Evolutionary conservation across 2,113 vertebrate species (phyloP).

Genomic region (Cisticola juncidis): DNA sequence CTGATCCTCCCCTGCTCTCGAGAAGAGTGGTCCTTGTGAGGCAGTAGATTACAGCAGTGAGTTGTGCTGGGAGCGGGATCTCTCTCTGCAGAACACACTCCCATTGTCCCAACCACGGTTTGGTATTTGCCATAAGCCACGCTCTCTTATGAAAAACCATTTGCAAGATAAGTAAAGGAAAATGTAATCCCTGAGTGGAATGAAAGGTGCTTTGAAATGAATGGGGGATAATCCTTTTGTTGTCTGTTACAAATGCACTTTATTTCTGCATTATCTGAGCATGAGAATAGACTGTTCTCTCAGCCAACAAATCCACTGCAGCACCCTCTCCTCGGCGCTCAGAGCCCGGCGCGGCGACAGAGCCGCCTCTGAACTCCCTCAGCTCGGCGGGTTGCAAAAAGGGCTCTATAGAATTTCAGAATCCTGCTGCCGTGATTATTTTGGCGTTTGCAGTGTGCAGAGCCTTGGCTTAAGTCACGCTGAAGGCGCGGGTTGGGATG

Average conservation of each 20-base stretch:
- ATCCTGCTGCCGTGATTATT: background rate
- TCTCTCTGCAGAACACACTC: background rate
- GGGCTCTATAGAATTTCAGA: background rate
- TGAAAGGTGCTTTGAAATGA: slow-evolving; percentile 81
- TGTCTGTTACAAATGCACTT: slow-evolving; percentile 78
- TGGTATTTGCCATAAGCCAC: slow-evolving; percentile 69
- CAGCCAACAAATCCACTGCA: slow-evolving; percentile 63
- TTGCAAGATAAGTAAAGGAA: slow-evolving; percentile 82
- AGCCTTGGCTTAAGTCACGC: background rate
- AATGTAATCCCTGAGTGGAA: slow-evolving; percentile 80
- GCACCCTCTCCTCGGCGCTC: slow-evolving; percentile 41
- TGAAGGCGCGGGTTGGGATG: background rate
- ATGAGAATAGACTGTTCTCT: slow-evolving; percentile 61
- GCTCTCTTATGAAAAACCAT: slow-evolving; percentile 68
- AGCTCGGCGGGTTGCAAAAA: background rate
- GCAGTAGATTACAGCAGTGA: slow-evolving; percentile 5
- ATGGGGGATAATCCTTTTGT: slow-evolving; percentile 81
- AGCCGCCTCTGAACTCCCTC: background rate
- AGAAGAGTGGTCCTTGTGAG: background rate
- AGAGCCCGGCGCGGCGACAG: background rate
- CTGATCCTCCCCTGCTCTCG: background rate
- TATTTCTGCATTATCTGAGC: slow-evolving; percentile 78
- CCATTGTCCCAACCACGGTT: slow-evolving; percentile 56
- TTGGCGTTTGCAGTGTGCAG: fast-evolving
- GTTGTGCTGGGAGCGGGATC: background rate